These are phyloP conservation scores for Oedothorax gibbosus DNA, from an alignment of 1,140 invertebrate genomes.

Conservation along the genomic window DNA sequence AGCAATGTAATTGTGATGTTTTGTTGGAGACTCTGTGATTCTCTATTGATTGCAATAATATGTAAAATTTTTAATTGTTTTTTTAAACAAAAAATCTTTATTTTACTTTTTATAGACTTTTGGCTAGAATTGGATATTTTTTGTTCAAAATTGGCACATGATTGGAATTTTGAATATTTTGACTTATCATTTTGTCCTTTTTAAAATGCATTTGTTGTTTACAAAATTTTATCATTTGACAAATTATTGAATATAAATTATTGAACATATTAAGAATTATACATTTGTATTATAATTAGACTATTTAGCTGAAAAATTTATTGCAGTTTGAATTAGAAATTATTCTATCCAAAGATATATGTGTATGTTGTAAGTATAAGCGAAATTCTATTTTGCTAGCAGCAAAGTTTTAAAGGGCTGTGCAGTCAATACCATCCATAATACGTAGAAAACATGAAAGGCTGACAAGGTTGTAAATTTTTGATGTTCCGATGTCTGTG, in stretches of 20 bases:
- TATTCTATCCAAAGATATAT: conserved; percentile 19
- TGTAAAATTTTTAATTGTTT: neutral
- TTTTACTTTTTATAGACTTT: conserved; percentile 3
- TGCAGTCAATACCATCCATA: neutral
- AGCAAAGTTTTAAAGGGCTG: neutral
- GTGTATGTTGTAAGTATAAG: conserved; percentile 22
- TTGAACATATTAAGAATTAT: neutral
- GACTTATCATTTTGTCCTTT: neutral
- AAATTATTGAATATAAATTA: neutral
- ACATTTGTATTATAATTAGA: neutral
- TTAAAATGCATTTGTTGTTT: neutral
- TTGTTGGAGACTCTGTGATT: neutral
- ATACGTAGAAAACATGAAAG: neutral
- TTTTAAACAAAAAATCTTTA: conserved; percentile 3
- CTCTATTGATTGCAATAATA: neutral
- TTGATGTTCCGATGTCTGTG: neutral
- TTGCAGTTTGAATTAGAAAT: conserved; percentile 7
- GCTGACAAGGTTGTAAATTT: neutral
- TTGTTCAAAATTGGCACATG: neutral
- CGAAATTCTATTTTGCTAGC: neutral
- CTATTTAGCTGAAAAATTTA: neutral
- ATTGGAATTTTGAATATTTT: neutral
- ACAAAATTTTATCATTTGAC: neutral
- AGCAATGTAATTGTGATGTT: neutral
- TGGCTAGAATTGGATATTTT: neutral